phyloP scores from a whole-genome alignment of 30 jellyfish, hydroid and myxozoan species.

The Turritopsis rubra region DNA sequence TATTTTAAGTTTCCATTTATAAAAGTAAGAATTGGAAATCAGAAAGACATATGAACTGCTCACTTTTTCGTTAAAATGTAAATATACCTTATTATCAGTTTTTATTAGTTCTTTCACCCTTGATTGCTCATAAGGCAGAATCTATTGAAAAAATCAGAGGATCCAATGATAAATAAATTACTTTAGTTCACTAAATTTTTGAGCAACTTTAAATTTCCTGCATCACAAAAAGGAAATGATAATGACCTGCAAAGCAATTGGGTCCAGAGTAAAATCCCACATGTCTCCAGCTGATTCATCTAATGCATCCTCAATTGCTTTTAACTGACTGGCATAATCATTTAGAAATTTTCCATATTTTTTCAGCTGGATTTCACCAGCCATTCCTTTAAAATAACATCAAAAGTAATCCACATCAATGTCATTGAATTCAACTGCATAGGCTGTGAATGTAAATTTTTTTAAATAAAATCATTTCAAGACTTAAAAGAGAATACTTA shows the following conservation, averaged over 20 bases:
- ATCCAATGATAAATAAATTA: not conserved
- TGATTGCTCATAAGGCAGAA: conserved; percentile 88
- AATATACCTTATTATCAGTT: conserved; percentile 84
- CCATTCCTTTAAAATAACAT: conserved; percentile 44
- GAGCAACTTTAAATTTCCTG: not conserved
- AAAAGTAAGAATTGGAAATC: too few species aligned
- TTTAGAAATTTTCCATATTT: conserved; percentile 71
- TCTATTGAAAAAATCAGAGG: conserved; percentile 35
- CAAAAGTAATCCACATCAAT: not conserved
- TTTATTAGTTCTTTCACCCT: conserved; percentile 67
- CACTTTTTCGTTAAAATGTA: too few species aligned
- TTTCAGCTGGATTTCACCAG: conserved; percentile 78
- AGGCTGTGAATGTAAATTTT: not conserved
- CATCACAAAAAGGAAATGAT: not conserved
- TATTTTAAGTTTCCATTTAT: too few species aligned
- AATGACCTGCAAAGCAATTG: conserved; percentile 75
- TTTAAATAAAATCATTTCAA: not conserved
- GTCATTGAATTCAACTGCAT: not conserved
- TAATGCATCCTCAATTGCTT: conserved; percentile 93
- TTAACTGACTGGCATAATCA: conserved; percentile 89
- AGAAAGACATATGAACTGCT: too few species aligned
- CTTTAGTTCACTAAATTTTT: not conserved
- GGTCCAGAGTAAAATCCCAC: conserved; percentile 98
- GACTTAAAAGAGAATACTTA: conserved; percentile 3
- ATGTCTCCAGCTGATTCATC: conserved; percentile 94